A percentile compares a stretch with the other conserved stretches of the same genome.
Evolutionary conservation across 1,140 invertebrate genomes (phyloP).

Genomic region (Drosophila sturtevanti): DNA sequence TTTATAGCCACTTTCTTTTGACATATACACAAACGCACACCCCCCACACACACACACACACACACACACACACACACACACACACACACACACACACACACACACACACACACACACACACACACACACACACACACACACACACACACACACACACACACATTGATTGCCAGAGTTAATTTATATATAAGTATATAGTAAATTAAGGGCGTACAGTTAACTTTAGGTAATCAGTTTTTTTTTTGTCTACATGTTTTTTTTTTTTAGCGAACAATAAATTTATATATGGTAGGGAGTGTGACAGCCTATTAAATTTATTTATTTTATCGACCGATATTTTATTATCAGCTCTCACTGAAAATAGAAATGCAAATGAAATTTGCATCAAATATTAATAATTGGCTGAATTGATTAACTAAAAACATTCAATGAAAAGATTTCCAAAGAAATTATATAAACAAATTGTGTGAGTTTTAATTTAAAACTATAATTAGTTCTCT

Average conservation of each 20-base stretch:
- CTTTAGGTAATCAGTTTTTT: slow-evolving; percentile 24
- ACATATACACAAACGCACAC: no score
- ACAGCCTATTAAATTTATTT: background rate
- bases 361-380: no score
- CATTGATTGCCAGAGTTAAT: slow-evolving; percentile 24
- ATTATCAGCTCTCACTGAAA: no score
- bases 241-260: slow-evolving; percentile 5
- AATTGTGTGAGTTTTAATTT: no score
- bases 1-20: slow-evolving; percentile 21
- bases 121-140: slow-evolving; percentile 9
- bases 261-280: background rate
- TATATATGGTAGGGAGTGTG: background rate
- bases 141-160: slow-evolving; percentile 14
- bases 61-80: slow-evolving; percentile 15
- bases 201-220: slow-evolving; percentile 16
- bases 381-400: no score
- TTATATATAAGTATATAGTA: background rate
- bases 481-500: no score
- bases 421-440: no score
- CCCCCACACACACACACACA: slow-evolving; percentile 12
- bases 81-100: slow-evolving; percentile 18
- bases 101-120: slow-evolving; percentile 15
- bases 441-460: no score
- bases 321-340: no score
- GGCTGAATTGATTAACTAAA: no score